A percentile compares a stretch with the other conserved stretches of the same genome.
phyloP scores from a whole-genome alignment of 2,113 vertebrate species.

The Oryzias curvinotus region DNA sequence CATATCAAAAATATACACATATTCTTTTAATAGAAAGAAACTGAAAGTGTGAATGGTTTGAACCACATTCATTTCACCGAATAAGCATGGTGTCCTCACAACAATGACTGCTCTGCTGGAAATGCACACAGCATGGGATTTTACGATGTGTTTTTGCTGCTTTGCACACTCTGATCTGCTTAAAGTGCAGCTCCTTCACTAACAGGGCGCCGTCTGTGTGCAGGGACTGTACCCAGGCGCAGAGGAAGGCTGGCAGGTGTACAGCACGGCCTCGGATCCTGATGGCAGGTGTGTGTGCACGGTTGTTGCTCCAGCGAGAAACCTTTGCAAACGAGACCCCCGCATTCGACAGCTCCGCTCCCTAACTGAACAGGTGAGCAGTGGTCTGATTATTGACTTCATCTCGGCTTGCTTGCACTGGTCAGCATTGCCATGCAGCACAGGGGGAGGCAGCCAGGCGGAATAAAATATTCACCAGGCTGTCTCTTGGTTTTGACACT shows the following conservation, averaged over 20 bases:
- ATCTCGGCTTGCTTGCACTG: slow-evolving; percentile 32
- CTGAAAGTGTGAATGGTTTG: too few relatives aligned
- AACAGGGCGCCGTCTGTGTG: slow-evolving; percentile 29
- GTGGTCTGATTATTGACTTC: slow-evolving; percentile 3
- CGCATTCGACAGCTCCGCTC: slow-evolving; percentile 89
- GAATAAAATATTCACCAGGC: slow-evolving; percentile 63
- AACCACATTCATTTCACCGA: background rate
- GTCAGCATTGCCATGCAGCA: slow-evolving; percentile 45
- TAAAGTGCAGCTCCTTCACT: slow-evolving; percentile 18
- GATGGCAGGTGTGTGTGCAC: slow-evolving; percentile 94
- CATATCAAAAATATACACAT: too few relatives aligned
- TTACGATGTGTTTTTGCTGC: background rate
- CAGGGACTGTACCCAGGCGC: slow-evolving; percentile 80
- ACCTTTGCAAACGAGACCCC: slow-evolving; percentile 91
- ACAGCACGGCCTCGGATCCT: slow-evolving; percentile 92
- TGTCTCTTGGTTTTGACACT: slow-evolving; percentile 63
- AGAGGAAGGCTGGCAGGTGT: slow-evolving; percentile 97
- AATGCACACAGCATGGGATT: background rate
- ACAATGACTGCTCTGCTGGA: too few relatives aligned
- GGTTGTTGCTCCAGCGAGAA: slow-evolving; percentile 91
- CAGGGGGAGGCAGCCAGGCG: slow-evolving; percentile 26
- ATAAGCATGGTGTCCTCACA: background rate
- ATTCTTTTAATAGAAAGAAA: too few relatives aligned
- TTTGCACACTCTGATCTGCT: slow-evolving; percentile 4
- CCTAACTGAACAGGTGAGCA: slow-evolving; percentile 88